A percentile compares a stretch with the other conserved stretches of the same genome.
These are phyloP conservation scores for Hemicentrotus pulcherrimus DNA, from an alignment of 35 echinoderm and acorn worm genomes.

Conservation along the genomic window DNA sequence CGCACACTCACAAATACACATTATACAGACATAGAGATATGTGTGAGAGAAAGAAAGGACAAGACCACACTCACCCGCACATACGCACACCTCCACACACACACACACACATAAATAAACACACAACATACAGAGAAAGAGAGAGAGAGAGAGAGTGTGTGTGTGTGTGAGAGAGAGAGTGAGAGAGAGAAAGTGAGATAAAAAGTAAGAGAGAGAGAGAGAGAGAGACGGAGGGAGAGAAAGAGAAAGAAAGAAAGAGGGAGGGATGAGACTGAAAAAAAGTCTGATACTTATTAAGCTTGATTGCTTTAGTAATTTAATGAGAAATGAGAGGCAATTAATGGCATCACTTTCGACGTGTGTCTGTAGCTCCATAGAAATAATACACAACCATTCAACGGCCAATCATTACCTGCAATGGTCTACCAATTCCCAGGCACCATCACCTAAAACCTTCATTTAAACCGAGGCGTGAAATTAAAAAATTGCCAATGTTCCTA, in stretches of 20 bases:
- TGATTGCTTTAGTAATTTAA: not conserved
- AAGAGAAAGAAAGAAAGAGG: not conserved
- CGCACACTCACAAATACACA: no score
- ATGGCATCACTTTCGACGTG: not conserved
- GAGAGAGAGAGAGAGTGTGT: not conserved
- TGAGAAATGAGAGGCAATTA: slow-evolving; percentile 15
- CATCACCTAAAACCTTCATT: not conserved
- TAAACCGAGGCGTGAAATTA: not conserved
- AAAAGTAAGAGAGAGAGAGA: not conserved
- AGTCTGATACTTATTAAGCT: not conserved
- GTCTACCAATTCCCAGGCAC: not conserved
- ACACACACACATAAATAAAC: not conserved
- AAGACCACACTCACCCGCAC: not conserved
- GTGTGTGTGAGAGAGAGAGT: not conserved
- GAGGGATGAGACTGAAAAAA: not conserved
- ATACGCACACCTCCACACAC: not conserved
- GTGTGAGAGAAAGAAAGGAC: no score
- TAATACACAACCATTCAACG: not conserved
- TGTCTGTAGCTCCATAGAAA: not conserved
- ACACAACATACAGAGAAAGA: not conserved
- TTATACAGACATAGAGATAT: no score
- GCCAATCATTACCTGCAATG: not conserved
- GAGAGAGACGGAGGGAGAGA: not conserved
- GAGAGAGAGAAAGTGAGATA: not conserved
- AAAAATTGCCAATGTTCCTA: not conserved